Conservation (phyloP, 2,113 vertebrate species). For the Cariama cristata region DNA sequence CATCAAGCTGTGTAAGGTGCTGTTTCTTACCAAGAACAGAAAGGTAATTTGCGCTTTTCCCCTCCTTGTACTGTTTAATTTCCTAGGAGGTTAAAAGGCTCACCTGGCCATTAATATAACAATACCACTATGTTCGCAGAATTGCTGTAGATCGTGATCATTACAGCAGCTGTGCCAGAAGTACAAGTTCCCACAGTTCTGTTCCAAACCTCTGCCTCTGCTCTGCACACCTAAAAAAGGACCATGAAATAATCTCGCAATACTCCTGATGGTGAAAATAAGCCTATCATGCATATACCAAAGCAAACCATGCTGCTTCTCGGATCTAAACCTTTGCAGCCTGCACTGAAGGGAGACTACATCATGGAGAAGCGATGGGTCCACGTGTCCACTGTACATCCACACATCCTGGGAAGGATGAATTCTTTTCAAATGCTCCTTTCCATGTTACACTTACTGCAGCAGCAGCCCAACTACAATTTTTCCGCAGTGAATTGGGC, state of each 20-base stretch:
- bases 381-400: background rate
- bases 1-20: constrained; percentile 51
- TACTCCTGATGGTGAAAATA: background rate
- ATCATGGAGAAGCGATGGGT: fast-evolving
- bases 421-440: background rate
- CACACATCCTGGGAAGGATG: background rate
- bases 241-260: background rate
- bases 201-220: background rate
- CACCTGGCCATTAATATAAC: background rate
- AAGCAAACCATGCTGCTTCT: background rate
- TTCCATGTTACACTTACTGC: background rate
- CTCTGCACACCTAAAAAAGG: background rate
- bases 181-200: background rate
- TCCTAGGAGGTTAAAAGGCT: constrained; percentile 14
- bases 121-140: background rate
- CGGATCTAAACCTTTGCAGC: background rate
- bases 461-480: background rate
- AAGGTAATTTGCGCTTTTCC: background rate
- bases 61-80: background rate
- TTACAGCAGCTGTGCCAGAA: background rate
- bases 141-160: background rate
- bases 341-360: fast-evolving
- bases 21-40: background rate
- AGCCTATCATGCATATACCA: background rate
- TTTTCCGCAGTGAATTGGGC: constrained; percentile 51